These are phyloP conservation scores for Phalanger gymnotis DNA, from an alignment of 2,797 vertebrate species.

Conservation along the genomic window DNA sequence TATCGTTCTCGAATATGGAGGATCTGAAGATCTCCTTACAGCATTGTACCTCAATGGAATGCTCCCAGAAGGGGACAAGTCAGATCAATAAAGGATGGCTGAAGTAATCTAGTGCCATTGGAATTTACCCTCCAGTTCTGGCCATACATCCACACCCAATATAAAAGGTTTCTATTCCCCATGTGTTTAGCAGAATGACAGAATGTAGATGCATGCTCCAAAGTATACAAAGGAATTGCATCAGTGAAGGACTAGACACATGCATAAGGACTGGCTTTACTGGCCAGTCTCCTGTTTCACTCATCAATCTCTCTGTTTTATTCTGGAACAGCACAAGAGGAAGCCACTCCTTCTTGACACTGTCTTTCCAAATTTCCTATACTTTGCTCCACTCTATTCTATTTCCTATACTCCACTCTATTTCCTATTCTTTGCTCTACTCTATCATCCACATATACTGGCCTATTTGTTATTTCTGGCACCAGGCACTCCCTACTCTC, in stretches of 20 bases:
- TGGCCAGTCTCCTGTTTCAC: background rate
- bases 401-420: too few relatives aligned
- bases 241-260: background rate
- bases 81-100: background rate
- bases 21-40: background rate
- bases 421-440: background rate
- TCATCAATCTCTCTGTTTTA: background rate
- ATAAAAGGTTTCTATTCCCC: background rate
- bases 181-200: background rate
- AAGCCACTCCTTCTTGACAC: background rate
- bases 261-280: background rate
- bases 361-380: background rate
- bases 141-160: background rate
- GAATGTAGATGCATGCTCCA: background rate
- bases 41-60: background rate
- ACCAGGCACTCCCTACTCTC: background rate
- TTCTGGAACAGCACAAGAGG: background rate
- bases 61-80: background rate
- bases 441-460: background rate
- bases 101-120: background rate
- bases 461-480: background rate
- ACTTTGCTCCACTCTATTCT: too few relatives aligned
- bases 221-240: background rate
- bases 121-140: background rate
- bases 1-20: background rate